Conservation (phyloP, 2,113 vertebrate species). For the Eolophus roseicapilla region DNA sequence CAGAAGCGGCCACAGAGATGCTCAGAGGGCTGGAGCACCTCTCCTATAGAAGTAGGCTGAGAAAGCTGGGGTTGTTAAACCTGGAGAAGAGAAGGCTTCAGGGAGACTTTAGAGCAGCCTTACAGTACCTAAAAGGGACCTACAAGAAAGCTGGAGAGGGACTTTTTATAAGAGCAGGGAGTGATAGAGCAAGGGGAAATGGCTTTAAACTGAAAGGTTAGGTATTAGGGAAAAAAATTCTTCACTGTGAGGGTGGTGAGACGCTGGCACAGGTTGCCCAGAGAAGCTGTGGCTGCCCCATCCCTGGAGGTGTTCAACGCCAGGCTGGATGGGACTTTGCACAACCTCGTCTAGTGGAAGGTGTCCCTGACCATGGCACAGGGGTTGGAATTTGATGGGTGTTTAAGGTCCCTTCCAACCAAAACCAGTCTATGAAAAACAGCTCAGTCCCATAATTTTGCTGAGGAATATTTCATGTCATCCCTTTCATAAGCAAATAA, state of each 20-base stretch:
- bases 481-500: neutral
- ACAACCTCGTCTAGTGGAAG: neutral
- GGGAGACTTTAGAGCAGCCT: neutral
- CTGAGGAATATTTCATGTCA: neutral
- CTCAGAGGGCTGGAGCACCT: neutral
- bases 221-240: neutral
- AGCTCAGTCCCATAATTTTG: too few relatives aligned
- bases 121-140: neutral
- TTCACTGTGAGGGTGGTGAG: neutral
- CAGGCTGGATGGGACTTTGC: neutral
- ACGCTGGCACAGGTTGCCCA: neutral
- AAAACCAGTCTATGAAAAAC: neutral
- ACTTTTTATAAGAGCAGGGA: neutral
- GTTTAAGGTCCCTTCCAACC: neutral
- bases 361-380: neutral
- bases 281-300: neutral
- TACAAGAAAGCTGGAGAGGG: neutral
- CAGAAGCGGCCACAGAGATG: accelerated
- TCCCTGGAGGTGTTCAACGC: neutral
- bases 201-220: neutral
- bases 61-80: neutral
- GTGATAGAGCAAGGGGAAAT: neutral
- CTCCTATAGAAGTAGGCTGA: neutral
- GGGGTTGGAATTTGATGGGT: neutral
- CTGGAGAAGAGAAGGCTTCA: neutral